phyloP scores from a whole-genome alignment of 2,888 invertebrate genomes.

The Rutpela maculata region DNA sequence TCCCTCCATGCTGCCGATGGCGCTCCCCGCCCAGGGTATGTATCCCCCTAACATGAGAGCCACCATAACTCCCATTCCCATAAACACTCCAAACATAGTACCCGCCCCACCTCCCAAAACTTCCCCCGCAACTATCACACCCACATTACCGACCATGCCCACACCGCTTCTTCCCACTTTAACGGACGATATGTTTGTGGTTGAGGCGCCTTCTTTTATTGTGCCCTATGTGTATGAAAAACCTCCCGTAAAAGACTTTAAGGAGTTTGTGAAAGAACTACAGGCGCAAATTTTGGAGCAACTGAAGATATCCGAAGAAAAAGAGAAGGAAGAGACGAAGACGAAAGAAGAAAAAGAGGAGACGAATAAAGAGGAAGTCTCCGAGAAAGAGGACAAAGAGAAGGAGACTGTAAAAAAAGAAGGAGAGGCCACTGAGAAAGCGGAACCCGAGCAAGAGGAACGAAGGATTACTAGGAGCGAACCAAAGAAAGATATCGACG shows the following conservation, averaged over 20 bases:
- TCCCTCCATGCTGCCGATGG: conserved; percentile 74
- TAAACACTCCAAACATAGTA: conserved; percentile 66
- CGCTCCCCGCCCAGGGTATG: conserved; percentile 79
- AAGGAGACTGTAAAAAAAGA: conserved; percentile 68
- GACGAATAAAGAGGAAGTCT: conserved; percentile 64
- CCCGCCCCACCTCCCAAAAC: conserved; percentile 65
- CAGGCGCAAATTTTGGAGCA: conserved; percentile 12
- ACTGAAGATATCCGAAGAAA: conserved; percentile 72
- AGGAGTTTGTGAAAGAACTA: conserved; percentile 81
- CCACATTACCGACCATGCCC: conserved; percentile 59
- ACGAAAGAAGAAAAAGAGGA: conserved; percentile 67
- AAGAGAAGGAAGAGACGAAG: conserved; percentile 65
- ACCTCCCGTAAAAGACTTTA: conserved; percentile 86
- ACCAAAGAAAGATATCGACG: conserved; percentile 74
- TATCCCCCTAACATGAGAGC: conserved; percentile 80
- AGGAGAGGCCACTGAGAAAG: conserved; percentile 56
- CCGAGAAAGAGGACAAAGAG: conserved; percentile 63
- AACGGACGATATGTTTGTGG: conserved; percentile 94
- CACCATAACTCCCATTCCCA: conserved; percentile 77
- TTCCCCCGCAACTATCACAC: conserved; percentile 66
- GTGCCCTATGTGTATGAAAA: conserved; percentile 96
- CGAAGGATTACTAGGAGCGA: conserved; percentile 55
- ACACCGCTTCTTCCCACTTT: conserved; percentile 86
- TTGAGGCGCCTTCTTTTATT: conserved; percentile 94
- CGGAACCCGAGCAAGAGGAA: conserved; percentile 54